phyloP scores from a whole-genome alignment of 2,888 invertebrate genomes.

The Galerucella calmariensis region DNA sequence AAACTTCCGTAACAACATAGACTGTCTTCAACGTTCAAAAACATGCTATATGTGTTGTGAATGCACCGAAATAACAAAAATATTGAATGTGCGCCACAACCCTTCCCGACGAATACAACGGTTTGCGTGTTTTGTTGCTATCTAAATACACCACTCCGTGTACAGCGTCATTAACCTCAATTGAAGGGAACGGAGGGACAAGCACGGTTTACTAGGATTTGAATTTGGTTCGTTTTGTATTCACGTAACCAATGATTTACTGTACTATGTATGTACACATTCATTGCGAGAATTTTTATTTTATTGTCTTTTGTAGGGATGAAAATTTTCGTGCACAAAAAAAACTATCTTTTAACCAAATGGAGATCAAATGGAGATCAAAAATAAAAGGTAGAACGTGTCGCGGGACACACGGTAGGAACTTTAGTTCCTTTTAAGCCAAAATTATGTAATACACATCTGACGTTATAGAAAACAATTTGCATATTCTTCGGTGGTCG shows the following conservation, averaged over 20 bases:
- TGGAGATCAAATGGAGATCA: no score
- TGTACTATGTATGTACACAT: neutral
- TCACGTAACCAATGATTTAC: slow-evolving; percentile 5
- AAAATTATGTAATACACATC: no score
- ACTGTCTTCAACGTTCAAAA: no score
- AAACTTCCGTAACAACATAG: no score
- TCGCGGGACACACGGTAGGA: no score
- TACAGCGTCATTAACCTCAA: slow-evolving; percentile 39
- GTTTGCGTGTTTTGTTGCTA: slow-evolving; percentile 24
- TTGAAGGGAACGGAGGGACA: slow-evolving; percentile 15
- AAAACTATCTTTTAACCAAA: no score
- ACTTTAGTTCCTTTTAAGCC: no score
- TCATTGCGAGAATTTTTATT: neutral
- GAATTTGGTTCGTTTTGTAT: slow-evolving; percentile 13
- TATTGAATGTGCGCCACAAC: slow-evolving; percentile 11
- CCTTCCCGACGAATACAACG: slow-evolving; percentile 11
- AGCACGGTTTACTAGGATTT: slow-evolving; percentile 9
- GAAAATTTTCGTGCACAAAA: no score
- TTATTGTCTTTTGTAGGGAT: neutral
- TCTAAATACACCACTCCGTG: slow-evolving; percentile 30
- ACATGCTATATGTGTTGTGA: neutral
- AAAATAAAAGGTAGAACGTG: no score
- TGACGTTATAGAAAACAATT: no score
- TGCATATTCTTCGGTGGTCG: no score
- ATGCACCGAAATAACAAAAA: neutral